Base-by-base conservation (phyloP, 2,888 invertebrate species). In the Pogonocherus hispidulus region DNA sequence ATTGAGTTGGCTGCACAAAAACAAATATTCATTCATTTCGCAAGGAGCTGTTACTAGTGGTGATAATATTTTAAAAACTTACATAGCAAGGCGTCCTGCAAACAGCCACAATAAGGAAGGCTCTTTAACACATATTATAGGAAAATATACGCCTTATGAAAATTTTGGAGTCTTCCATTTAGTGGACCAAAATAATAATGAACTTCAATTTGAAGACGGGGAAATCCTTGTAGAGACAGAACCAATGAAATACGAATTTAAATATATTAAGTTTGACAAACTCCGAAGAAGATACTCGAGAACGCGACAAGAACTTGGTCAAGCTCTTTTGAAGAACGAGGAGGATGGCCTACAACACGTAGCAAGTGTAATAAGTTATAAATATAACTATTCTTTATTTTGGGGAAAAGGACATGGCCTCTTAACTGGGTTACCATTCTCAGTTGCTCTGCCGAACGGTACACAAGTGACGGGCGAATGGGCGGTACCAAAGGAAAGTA, bases 141-240 rank as follows among this genome's bases (percentile, higher is more conserved):
- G 95, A 14, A 91, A 91, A 77, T 89, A 94, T 73, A 91, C 91
- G 79, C 89, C 90, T 44, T 70, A 78, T 73, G 90, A 89, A 71
- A 89, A 88, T 60, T 87, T 93, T 59, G 94, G 94, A 8, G 90
- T 90, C 77, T 89, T 94, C 73, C 87, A 89, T 72, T 90, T 92
- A 35, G 90, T 92, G 66, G 90, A 91, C 79, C 90, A 90, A 66
- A 86, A 90, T 66, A 87, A 88, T 54, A 88, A 89, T 70, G 89
- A 89, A 78, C 76, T 88, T 66, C 86, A 87, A 49, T 89, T 88
- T 79, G 89, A 89, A 67, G 89, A 88, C 54, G 94, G 94, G 0
- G 93, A 95, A 81, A 89, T 96, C 56, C 86, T 96, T 22, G 90
- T 93, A 5, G 95, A 95, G 86, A 90, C 92, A 0, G 95, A 95